A percentile compares a stretch with the other conserved stretches of the same genome.
These are phyloP conservation scores for Dasypogon diadema DNA, from an alignment of 2,888 invertebrate species.

Conservation along the genomic window DNA sequence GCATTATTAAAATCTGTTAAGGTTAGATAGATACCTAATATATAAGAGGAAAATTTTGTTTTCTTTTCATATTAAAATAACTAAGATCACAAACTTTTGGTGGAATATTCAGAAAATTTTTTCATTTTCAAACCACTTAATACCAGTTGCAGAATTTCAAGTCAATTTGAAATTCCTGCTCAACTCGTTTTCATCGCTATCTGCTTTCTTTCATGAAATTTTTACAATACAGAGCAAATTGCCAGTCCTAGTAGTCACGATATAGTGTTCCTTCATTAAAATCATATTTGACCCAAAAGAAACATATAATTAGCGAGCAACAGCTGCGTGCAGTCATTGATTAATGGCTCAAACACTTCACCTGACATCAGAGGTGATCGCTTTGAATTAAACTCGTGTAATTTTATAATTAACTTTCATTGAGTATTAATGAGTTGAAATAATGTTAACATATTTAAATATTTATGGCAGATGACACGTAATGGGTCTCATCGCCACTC, in stretches of 20 bases:
- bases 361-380: conserved; percentile 31
- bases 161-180: no score
- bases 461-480: not conserved
- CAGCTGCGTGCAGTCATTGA: conserved; percentile 35
- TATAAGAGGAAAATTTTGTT: no score
- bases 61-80: no score
- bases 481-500: not conserved
- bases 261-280: conserved; percentile 9
- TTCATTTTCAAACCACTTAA: no score
- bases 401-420: conserved; percentile 35
- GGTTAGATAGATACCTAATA: no score
- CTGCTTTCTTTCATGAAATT: no score
- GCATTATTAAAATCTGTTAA: no score
- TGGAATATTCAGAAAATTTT: no score
- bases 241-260: conserved; percentile 3
- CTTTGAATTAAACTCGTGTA: conserved; percentile 23
- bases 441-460: not conserved
- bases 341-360: conserved; percentile 37
- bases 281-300: conserved; percentile 21
- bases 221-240: no score
- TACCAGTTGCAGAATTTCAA: no score
- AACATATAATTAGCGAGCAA: conserved; percentile 16
- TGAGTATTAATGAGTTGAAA: not conserved
- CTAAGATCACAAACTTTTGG: no score
- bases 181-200: no score